Evolutionary conservation across 1,140 invertebrate genomes (phyloP).

Genomic region (Drosophila gunungcola): DNA sequence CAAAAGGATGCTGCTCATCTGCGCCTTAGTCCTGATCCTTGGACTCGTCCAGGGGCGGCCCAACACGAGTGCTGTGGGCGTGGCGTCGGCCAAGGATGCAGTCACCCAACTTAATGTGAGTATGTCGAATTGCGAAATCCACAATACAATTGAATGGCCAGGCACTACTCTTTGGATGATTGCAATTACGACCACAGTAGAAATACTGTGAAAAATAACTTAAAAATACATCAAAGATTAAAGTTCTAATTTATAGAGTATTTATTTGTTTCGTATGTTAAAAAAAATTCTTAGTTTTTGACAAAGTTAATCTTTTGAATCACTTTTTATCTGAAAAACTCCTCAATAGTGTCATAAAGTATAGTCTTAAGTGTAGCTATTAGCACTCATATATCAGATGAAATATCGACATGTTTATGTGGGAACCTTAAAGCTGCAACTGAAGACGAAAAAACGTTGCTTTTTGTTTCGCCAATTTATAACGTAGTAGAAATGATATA

Average conservation of each 20-base stretch:
- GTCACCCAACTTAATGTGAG: constrained; percentile 65
- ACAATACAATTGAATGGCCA: constrained; percentile 16
- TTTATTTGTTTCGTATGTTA: no score
- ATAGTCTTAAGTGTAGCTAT: constrained; percentile 16
- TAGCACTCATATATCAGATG: neutral
- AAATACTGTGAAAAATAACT: neutral
- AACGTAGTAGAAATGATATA: neutral
- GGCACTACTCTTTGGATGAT: constrained; percentile 37
- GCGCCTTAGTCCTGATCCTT: constrained; percentile 55
- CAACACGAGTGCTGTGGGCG: constrained; percentile 56
- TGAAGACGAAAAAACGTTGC: neutral
- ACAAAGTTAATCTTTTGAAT: neutral
- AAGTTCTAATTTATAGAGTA: neutral
- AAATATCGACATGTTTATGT: constrained; percentile 24
- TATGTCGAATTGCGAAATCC: constrained; percentile 20
- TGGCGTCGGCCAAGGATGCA: constrained; percentile 25
- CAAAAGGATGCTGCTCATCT: constrained; percentile 55
- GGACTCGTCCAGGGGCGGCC: constrained; percentile 68
- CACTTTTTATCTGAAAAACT: neutral
- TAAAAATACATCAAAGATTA: neutral
- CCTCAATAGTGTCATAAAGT: constrained; percentile 2
- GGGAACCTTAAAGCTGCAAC: constrained; percentile 6
- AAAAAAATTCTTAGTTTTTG: no score
- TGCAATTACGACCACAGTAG: constrained; percentile 28
- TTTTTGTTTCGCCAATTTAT: no score